Evolutionary conservation across 1,140 invertebrate genomes (phyloP).

Genomic region (Helicorthomorpha holstii): DNA sequence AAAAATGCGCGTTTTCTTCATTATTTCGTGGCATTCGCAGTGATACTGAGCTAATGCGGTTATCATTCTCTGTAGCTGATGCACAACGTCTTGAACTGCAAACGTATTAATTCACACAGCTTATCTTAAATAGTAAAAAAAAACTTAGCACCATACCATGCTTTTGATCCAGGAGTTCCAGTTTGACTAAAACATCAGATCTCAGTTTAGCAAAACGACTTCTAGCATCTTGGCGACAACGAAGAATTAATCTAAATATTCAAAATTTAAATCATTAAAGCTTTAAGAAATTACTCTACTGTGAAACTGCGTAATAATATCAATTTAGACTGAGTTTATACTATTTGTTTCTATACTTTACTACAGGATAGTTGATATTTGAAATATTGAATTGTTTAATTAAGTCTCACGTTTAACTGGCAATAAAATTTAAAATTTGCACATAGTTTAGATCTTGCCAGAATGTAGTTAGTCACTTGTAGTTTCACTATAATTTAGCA

Average conservation of each 20-base stretch:
- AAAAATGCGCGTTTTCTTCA: constrained; percentile 64
- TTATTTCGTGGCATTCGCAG: constrained; percentile 33
- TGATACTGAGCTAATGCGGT: constrained; percentile 60
- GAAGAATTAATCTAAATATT: constrained; percentile 52
- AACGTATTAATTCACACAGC: constrained; percentile 6
- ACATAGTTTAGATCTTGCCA: neutral
- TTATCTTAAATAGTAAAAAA: no score
- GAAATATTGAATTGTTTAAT: no score
- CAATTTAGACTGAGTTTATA: no score
- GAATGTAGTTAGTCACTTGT: neutral
- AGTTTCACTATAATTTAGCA: no score
- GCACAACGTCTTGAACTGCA: constrained; percentile 71
- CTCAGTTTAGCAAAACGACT: constrained; percentile 76
- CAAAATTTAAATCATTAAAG: neutral
- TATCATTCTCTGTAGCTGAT: constrained; percentile 61
- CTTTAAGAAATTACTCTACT: neutral
- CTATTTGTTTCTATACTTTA: no score
- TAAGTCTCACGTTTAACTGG: neutral
- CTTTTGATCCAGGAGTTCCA: constrained; percentile 93
- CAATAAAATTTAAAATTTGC: neutral
- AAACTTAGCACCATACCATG: constrained; percentile 35
- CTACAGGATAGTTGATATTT: no score
- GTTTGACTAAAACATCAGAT: constrained; percentile 88
- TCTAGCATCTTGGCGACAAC: constrained; percentile 87
- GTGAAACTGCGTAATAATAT: no score